Percentiles rank a stretch among this genome's conserved stretches.
These are phyloP conservation scores for Galerucella nymphaeae DNA, from an alignment of 2,888 invertebrate species.

Conservation along the genomic window DNA sequence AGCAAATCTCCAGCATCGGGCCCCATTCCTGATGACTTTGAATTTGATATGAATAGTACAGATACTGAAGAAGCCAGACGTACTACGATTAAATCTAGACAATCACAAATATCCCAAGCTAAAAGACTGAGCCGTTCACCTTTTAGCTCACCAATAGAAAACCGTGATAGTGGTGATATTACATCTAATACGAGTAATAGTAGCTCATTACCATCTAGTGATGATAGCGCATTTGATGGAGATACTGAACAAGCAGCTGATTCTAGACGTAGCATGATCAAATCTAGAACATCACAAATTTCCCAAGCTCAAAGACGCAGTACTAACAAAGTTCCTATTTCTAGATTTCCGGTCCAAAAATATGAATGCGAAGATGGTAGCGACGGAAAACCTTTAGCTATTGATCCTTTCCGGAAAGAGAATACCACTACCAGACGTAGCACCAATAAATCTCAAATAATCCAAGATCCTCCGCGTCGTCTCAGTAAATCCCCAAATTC, in stretches of 20 bases:
- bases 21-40: too few relatives aligned
- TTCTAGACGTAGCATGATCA: background rate
- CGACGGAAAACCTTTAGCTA: background rate
- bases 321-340: background rate
- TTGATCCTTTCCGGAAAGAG: background rate
- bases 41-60: too few relatives aligned
- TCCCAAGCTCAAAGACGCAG: background rate
- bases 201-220: background rate
- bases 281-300: background rate
- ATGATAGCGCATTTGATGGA: too few relatives aligned
- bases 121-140: background rate
- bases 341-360: background rate
- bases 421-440: too few relatives aligned
- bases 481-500: background rate
- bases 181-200: background rate
- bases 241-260: background rate
- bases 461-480: too few relatives aligned
- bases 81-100: background rate
- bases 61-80: background rate
- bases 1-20: too few relatives aligned
- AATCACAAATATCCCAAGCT: background rate
- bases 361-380: background rate
- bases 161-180: background rate
- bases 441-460: too few relatives aligned
- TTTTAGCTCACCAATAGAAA: background rate